Base-by-base conservation (phyloP, 2,113 vertebrate species). In the Syngnathus typhle region DNA sequence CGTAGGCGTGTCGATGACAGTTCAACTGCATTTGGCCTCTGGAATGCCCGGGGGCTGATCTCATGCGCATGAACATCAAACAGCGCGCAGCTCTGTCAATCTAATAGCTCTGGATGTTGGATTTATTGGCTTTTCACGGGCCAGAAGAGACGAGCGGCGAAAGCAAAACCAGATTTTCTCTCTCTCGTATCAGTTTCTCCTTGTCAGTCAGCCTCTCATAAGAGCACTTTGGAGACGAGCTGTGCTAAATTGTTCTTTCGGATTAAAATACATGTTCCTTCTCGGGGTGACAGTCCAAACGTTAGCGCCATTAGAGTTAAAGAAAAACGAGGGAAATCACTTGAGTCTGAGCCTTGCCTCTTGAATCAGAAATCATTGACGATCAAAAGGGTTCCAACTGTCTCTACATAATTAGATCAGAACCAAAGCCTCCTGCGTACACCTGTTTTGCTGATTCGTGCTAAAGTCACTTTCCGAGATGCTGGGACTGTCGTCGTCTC, bases 11-110 rank as follows among this genome's bases (percentile, higher is more conserved):
- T 74, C 5, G 84, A 85, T 86, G 89, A 89, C 83, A 85, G 84
- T 69, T 82, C 79, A 84, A 80, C 82, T 84, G 81, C 86, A 83
- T 72, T 85, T 80, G 84, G 72, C 77, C 83, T 52, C 60, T 82
- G 88, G 86, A 90, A 90, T 90, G 88, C 78, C 68, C 80, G 8
- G 78, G 82, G 84, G 82, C 76, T 49, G 65, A 52, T 80, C 75
- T 83, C 75, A 77, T 81, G 88, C 85, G 76, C 83, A 77, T 82
- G 77, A 90, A 90, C 87, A 89, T 89, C 85, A 89, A 89, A 90
- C 76, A 27, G 77, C 65, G 71, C 82, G 82, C 79, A 68, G 79
- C 73, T 75, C 81, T 79, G 82, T 89, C 85, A 82, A 82, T 87
- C 73, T 83, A 86, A 81, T 77, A 72, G 88, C 77, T 77, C 77